Percentiles rank a stretch among this genome's conserved stretches.
These are phyloP conservation scores for Pithys albifrons DNA, from an alignment of 2,113 vertebrate species.

Conservation along the genomic window DNA sequence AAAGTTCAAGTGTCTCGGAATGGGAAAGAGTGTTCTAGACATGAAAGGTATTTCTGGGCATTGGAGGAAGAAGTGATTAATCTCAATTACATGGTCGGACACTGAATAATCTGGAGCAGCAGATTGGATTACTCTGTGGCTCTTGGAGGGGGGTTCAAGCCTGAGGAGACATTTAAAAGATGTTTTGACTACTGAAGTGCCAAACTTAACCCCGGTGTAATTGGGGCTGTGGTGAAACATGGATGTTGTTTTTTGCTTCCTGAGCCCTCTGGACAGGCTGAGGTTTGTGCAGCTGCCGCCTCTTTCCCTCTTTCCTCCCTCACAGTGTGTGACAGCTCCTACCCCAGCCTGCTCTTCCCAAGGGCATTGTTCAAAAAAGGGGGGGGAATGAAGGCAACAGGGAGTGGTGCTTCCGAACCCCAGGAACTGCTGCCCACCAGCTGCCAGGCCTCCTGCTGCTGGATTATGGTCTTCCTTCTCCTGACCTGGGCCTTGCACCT, in stretches of 20 bases:
- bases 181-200: conserved; percentile 67
- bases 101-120: conserved; percentile 35
- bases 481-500: neutral
- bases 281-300: conserved; percentile 34
- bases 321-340: neutral
- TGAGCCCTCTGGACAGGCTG: neutral
- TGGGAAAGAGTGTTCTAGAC: neutral
- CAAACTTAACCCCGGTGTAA: conserved; percentile 50
- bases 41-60: conserved; percentile 47
- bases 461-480: neutral
- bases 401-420: neutral
- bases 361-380: neutral
- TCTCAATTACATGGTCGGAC: conserved; percentile 52
- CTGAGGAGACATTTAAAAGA: conserved; percentile 23
- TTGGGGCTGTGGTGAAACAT: conserved; percentile 31
- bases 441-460: neutral
- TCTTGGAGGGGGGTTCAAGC: neutral
- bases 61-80: conserved; percentile 52
- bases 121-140: conserved; percentile 46
- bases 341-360: neutral
- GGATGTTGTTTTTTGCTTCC: conserved; percentile 46
- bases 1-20: neutral
- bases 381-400: rapidly evolving
- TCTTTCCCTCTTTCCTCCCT: neutral
- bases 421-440: rapidly evolving